Conservation (phyloP, 2,113 vertebrate genomes). For the Cephalopholis sonnerati region DNA sequence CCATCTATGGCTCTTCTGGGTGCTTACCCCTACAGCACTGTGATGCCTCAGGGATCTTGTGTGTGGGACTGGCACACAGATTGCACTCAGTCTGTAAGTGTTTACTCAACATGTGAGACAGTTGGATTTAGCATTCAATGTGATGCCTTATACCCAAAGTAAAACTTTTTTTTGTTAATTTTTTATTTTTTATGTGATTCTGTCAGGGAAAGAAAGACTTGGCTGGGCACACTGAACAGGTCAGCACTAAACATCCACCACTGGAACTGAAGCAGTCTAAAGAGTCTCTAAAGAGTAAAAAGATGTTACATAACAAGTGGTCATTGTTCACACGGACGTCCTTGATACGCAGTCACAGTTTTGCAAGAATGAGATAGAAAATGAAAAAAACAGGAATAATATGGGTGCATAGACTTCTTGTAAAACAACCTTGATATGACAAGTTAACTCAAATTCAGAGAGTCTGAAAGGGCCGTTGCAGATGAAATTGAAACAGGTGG, state of each 20-base stretch:
- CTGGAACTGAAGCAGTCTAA: not conserved
- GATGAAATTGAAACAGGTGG: not conserved
- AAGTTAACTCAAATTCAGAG: not conserved
- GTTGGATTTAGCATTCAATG: not conserved
- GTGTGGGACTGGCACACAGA: constrained; percentile 82
- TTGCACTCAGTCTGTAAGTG: constrained; percentile 74
- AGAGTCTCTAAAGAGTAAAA: not conserved
- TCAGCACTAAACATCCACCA: not conserved
- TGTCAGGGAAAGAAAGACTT: not conserved
- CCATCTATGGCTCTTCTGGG: constrained; percentile 75
- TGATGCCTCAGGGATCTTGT: constrained; percentile 72
- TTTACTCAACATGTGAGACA: accelerated
- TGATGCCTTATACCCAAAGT: not conserved
- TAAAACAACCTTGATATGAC: not conserved
- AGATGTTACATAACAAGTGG: not conserved
- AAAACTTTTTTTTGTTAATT: no score
- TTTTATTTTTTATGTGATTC: not conserved
- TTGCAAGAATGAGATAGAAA: not conserved
- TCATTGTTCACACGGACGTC: not conserved
- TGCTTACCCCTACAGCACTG: constrained; percentile 78
- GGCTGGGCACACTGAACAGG: not conserved
- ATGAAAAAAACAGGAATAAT: not conserved
- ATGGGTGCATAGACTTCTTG: not conserved
- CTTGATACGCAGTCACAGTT: not conserved
- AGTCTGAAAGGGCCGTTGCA: not conserved